phyloP scores from a whole-genome alignment of 2,888 invertebrate genomes.

The Catocala sponsa region DNA sequence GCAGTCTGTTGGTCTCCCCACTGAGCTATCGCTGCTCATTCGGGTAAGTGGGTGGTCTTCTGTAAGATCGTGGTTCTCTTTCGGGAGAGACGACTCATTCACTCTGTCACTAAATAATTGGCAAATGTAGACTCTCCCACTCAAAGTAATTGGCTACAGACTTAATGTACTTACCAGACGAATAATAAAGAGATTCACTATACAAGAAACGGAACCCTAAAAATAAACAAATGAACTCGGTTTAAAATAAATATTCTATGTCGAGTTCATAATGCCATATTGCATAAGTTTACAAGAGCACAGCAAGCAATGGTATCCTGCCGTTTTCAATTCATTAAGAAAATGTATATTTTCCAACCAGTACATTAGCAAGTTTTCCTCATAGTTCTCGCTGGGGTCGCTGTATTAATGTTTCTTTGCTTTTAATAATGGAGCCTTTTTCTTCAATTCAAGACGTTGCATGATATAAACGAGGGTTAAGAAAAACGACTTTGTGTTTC shows the following conservation, averaged over 20 bases:
- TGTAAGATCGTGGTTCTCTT: no score
- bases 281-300: background rate
- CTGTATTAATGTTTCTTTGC: slow-evolving; percentile 49
- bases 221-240: background rate
- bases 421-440: slow-evolving; percentile 52
- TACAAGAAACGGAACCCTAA: background rate
- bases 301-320: slow-evolving; percentile 7
- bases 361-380: slow-evolving; percentile 34
- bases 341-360: slow-evolving; percentile 36
- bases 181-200: no score
- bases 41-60: no score
- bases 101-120: no score
- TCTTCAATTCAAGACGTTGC: slow-evolving; percentile 26
- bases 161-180: no score
- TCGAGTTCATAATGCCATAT: slow-evolving; percentile 3
- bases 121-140: no score
- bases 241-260: slow-evolving; percentile 3
- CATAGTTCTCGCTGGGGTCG: slow-evolving; percentile 47
- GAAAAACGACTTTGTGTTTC: slow-evolving; percentile 14
- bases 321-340: slow-evolving; percentile 41
- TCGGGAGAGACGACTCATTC: no score
- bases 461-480: slow-evolving; percentile 31
- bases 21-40: no score
- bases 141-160: no score
- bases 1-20: no score